Base-by-base conservation (phyloP, 2,888 invertebrate species). In the Oegoconia quadripuncta region DNA sequence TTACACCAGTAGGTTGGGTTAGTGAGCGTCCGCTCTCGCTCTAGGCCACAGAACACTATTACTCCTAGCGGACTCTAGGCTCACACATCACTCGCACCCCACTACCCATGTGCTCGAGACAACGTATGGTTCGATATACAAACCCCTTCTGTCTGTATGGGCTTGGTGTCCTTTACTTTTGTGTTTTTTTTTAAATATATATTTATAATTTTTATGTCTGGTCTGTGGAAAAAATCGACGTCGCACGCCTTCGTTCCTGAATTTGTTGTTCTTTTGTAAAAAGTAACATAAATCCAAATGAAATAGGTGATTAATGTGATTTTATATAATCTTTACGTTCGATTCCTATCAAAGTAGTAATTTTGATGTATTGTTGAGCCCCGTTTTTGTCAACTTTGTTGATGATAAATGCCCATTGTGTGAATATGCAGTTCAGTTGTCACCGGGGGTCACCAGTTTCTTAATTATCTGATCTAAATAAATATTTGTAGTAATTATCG, bases 401-500 rank as follows among this genome's bases (percentile, higher is more conserved):
- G 39, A 33, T 34, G 34, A 36, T 32, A 37, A 18, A 17, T 9
- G 22, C 13, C 32, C 42, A 33, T 33, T 36, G 41, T 32, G 31
- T 28, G n/a, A n/a, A n/a, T n/a, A n/a, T n/a, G n/a, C n/a, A n/a
- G n/a, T n/a, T n/a, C n/a, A 17, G 13, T 18, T 41, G 36, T 37
- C 33, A 36, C 41, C 41, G 34, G 40, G 28, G 9, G n/a, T 15
- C 1, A 20, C 11, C 18, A 20, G 35, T 41, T n/a, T 44, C 40
- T 22, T 42, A 42, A 43, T 44, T 40, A 40, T 42, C 6, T 18
- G 37, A 44, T 50, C 39, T 42, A 41, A 42, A 48, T 52, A 50
- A 52, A 48, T 50, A 50, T 50, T 50, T 50, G 42, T 30, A 18
- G 7, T 45, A 31, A 29, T 45, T 44, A 48, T 46, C 38, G 9